A percentile compares a stretch with the other conserved stretches of the same genome.
Evolutionary conservation across 2,888 invertebrate genomes (phyloP).

Genomic region (Macrosoma leucophasiata): DNA sequence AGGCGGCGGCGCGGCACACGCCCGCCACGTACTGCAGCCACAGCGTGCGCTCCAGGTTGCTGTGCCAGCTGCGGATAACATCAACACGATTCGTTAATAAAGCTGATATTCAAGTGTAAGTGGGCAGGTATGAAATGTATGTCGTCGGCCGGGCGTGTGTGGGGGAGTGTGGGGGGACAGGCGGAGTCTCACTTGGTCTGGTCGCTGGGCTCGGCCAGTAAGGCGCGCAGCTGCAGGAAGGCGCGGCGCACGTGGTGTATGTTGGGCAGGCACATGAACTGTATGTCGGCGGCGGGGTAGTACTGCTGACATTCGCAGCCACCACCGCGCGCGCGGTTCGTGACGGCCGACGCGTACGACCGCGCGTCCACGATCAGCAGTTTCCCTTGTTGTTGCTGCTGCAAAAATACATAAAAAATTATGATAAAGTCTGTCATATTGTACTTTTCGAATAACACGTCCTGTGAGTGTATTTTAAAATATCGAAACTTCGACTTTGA

Average conservation of each 20-base stretch:
- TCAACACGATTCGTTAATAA: too few relatives aligned
- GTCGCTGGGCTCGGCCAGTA: conserved; percentile 87
- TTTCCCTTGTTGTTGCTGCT: conserved; percentile 76
- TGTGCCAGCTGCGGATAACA: conserved; percentile 83
- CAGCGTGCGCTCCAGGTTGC: conserved; percentile 89
- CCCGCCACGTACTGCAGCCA: conserved; percentile 95
- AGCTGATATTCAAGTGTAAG: too few relatives aligned
- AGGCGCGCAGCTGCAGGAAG: conserved; percentile 88
- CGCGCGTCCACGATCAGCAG: conserved; percentile 96
- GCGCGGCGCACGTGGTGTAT: conserved; percentile 96
- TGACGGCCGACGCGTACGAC: conserved; percentile 96
- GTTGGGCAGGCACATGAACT: conserved; percentile 98
- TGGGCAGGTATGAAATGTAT: too few relatives aligned
- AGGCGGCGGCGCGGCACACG: conserved; percentile 86
- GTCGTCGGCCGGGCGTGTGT: too few relatives aligned
- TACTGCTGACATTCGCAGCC: conserved; percentile 98
- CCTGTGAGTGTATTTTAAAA: too few relatives aligned
- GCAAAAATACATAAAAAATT: too few relatives aligned
- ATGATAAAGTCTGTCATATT: too few relatives aligned
- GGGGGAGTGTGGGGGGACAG: too few relatives aligned
- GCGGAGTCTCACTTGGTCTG: conserved; percentile 81
- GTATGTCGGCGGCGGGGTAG: conserved; percentile 95
- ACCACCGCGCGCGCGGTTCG: conserved; percentile 97
- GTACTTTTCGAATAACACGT: too few relatives aligned
- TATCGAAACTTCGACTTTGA: too few relatives aligned